Evolutionary conservation across 35 echinoderm and acorn worm genomes (phyloP), one percentile per base, ranked within the genome.

Genomic region (Apostichopus parvimensis): DNA sequence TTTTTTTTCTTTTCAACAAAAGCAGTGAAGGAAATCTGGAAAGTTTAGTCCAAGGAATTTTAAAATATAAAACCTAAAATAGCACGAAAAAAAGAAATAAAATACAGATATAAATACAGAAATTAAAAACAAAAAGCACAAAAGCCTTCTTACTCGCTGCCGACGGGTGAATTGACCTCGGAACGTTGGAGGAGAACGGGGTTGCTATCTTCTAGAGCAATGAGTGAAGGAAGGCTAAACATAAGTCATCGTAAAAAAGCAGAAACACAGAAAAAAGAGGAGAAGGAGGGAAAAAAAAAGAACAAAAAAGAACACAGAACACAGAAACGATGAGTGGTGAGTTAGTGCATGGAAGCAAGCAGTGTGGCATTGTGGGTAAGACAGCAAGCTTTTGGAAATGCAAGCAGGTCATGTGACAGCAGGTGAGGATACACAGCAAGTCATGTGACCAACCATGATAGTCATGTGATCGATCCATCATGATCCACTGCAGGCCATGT

Each of bases 221-320:
- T 77, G 89, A 91, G 89, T 91, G 89, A 91, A 91, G 89, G 89
- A 79, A 91, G 89, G 89, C 89, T 91, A 59, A 91, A 91, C 56
- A 25, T 78, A 91, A 91, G 55, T 91, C 72, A 91, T 91, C 89
- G 21, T 54, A 66, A 88, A 88, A 57, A 88, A 23, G 54, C 45
- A 17, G 54, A 18, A 87, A 87, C 55, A 52, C 23, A 88, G 55
- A 88, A 71, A 73, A 12, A 55, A 7, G n/a, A n/a, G 54, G 18
- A 73, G 62, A 17, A 14, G 53, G 89, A 77, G 20, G 57, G n/a
- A n/a, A n/a, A n/a, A n/a, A n/a, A 26, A 45, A 53, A 57, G 54
- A 45, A 45, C 34, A 4, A 45, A 45, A 45, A 45, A 45, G 2
- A 1, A 45, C n/a, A n/a, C 3, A 45, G 34, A 78, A 79, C 54